phyloP scores from a whole-genome alignment of 1,140 invertebrate genomes.

The Leguminivora glycinivorella region DNA sequence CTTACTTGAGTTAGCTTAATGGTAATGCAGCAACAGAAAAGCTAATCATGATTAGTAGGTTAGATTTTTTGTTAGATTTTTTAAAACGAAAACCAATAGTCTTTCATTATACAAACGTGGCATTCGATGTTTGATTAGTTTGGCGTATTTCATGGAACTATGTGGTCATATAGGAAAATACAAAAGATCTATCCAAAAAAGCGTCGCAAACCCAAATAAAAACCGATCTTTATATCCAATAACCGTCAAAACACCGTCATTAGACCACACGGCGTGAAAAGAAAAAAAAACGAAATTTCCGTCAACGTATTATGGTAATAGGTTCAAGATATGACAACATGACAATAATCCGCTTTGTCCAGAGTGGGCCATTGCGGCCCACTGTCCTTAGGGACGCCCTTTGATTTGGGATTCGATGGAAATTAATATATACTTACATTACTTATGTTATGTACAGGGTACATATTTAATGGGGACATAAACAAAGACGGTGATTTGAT shows the following conservation, averaged over 20 bases:
- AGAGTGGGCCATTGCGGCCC: slow-evolving; percentile 57
- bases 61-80: slow-evolving; percentile 5
- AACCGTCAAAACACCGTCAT: slow-evolving; percentile 39
- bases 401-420: slow-evolving; percentile 73
- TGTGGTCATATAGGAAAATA: slow-evolving; percentile 32
- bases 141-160: no score
- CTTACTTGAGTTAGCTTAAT: slow-evolving; percentile 13
- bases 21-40: not conserved
- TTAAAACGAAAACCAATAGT: not conserved
- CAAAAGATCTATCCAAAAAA: slow-evolving; percentile 17
- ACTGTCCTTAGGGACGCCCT: slow-evolving; percentile 58
- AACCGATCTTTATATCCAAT: not conserved
- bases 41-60: slow-evolving; percentile 8
- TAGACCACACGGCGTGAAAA: slow-evolving; percentile 57
- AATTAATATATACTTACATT: slow-evolving; percentile 57
- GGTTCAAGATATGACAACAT: slow-evolving; percentile 64
- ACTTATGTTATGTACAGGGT: slow-evolving; percentile 42
- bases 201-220: slow-evolving; percentile 32
- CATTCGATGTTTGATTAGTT: slow-evolving; percentile 7
- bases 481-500: slow-evolving; percentile 22
- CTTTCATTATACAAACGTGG: slow-evolving; percentile 33
- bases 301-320: slow-evolving; percentile 70
- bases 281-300: slow-evolving; percentile 49
- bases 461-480: slow-evolving; percentile 44
- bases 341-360: slow-evolving; percentile 73